phyloP scores from a whole-genome alignment of 1,140 invertebrate genomes.

The Leguminivora glycinivorella region DNA sequence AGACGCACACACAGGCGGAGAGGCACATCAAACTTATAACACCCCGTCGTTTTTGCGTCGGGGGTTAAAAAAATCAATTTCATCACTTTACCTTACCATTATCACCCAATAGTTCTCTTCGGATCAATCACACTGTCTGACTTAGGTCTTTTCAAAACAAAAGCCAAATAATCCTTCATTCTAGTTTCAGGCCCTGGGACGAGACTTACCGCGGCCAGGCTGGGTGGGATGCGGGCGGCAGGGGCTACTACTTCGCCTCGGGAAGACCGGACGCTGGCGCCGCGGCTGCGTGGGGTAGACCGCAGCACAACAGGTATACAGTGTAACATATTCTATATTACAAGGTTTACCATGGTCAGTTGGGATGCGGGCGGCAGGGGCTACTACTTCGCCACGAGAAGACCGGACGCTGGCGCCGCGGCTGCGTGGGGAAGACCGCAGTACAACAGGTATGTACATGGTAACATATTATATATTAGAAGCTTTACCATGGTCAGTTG shows the following conservation, averaged over 20 bases:
- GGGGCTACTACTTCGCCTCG: slow-evolving; percentile 79
- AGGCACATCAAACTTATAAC: no score
- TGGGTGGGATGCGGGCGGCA: slow-evolving; percentile 75
- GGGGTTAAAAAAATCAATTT: no score
- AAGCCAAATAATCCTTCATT: no score
- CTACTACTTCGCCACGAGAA: slow-evolving; percentile 77
- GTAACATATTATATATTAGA: no score
- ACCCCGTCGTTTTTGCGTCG: no score
- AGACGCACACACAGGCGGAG: no score
- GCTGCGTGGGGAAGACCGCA: slow-evolving; percentile 46
- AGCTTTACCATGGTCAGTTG: slow-evolving; percentile 75
- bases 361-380: slow-evolving; percentile 78
- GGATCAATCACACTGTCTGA: no score
- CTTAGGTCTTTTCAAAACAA: no score
- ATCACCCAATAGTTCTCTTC: no score
- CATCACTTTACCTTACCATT: no score
- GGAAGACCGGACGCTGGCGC: slow-evolving; percentile 68
- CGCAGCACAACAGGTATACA: slow-evolving; percentile 56
- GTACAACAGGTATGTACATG: no score
- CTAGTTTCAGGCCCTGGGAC: slow-evolving; percentile 79
- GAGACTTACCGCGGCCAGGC: slow-evolving; percentile 76
- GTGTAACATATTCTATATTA: neutral
- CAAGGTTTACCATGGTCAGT: slow-evolving; percentile 73
- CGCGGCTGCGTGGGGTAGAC: slow-evolving; percentile 48
- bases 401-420: slow-evolving; percentile 61